Base-by-base conservation (phyloP, 2,113 vertebrate species). In the Thinocorus orbignyianus region DNA sequence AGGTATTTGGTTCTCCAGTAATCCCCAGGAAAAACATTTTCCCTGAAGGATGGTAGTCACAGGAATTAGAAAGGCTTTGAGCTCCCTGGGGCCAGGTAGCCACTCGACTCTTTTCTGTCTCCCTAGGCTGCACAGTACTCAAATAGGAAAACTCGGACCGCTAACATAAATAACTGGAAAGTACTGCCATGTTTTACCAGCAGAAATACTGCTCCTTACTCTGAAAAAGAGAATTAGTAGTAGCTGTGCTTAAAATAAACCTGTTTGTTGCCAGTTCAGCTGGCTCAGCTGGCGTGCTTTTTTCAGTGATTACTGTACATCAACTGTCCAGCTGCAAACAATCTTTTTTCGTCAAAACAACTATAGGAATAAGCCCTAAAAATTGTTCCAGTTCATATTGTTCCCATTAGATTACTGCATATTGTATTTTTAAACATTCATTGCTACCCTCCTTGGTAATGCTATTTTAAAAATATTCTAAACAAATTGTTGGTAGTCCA, bases 391-490 rank as follows among this genome's bases (percentile, higher is more conserved):
- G 20, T 42, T 90, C 55, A n/a, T 62, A n/a, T 7, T 79, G 11
- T 41, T n/a, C 33, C 1, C 2, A 71, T 73, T 81, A 68, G 42
- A 26, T 49, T 48, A 24, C 35, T 90, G 22, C 41, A 37, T 81
- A 23, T 49, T 87, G 24, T 90, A 35, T 52, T 90, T 94, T 74
- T 60, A 52, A 64, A 64, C 7, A 16, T 33, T 49, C 41, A 60
- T 87, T 51, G 23, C 70, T 89, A 89, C 68, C 20, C 5, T 74
- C 11, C 23, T 35, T 44, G 83, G 35, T 68, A 84, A n/a, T 68
- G 18, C 15, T 90, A 26, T 44, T 92, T 77, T 37, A 49, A 81
- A 91, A 91, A 79, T 79, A n/a, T 58, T 81, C 28, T 24, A 89
- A 70, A 87, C 7, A 39, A 94, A 81, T 69, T 44, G 33, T 68